A percentile compares a stretch with the other conserved stretches of the same genome.
Evolutionary conservation across 2,888 invertebrate species (phyloP).

Genomic region (Orchesellides sinensis): DNA sequence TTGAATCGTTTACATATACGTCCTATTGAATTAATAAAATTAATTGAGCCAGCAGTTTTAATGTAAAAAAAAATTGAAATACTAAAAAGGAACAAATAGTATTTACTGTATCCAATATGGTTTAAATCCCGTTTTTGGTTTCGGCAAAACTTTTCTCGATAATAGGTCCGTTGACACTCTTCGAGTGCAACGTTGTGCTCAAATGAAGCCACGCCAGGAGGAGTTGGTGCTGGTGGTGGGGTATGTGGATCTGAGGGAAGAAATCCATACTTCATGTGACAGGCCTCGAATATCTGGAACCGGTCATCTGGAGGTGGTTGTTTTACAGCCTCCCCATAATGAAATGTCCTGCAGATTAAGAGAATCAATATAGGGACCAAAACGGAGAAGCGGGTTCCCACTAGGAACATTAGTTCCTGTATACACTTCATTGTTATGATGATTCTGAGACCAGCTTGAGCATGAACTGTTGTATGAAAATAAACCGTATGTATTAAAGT

Average conservation of each 20-base stretch:
- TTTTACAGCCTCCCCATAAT: too few species aligned
- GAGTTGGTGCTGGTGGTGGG: not conserved
- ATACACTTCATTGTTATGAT: too few species aligned
- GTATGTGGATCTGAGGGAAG: not conserved
- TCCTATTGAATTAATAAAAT: slow-evolving; percentile 18
- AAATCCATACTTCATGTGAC: slow-evolving; percentile 39
- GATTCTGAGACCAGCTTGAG: too few species aligned
- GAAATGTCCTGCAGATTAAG: too few species aligned
- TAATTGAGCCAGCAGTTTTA: not conserved
- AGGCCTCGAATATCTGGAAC: slow-evolving; percentile 29
- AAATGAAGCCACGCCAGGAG: not conserved
- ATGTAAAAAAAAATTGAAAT: not conserved
- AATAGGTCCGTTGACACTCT: slow-evolving; percentile 15
- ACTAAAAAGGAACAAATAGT: not conserved
- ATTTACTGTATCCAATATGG: slow-evolving; percentile 33
- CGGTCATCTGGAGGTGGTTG: not conserved
- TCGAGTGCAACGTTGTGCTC: slow-evolving; percentile 27
- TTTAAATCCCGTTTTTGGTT: slow-evolving; percentile 36
- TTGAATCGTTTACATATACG: slow-evolving; percentile 69
- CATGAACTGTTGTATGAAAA: too few species aligned
- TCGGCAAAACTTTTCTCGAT: slow-evolving; percentile 53
- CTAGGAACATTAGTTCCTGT: too few species aligned
- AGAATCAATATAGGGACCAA: too few species aligned
- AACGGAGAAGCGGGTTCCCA: too few species aligned
- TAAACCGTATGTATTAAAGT: too few species aligned